phyloP scores from a whole-genome alignment of 2,113 vertebrate genomes.

The Nothoprocta pentlandii region DNA sequence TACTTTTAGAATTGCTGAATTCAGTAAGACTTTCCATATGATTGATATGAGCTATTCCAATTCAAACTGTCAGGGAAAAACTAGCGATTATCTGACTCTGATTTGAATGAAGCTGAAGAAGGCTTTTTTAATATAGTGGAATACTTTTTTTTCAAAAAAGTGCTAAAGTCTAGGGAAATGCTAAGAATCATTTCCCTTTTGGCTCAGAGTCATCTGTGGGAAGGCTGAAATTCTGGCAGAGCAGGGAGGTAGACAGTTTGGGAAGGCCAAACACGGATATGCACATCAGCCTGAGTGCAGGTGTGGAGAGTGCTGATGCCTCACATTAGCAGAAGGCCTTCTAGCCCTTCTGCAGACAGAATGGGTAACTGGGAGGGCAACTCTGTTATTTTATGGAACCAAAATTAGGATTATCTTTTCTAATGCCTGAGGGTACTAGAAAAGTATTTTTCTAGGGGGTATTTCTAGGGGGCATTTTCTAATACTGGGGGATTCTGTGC shows the following conservation, averaged over 20 bases:
- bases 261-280: background rate
- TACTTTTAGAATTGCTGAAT: background rate
- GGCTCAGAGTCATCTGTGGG: background rate
- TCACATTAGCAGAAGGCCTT: rapidly evolving
- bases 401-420: background rate
- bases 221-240: background rate
- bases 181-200: background rate
- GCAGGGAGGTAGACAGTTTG: background rate
- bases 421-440: background rate
- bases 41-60: background rate
- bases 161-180: background rate
- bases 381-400: background rate
- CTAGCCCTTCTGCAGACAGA: background rate
- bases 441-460: no score
- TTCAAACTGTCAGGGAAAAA: background rate
- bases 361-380: background rate
- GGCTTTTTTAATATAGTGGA: background rate
- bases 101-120: background rate
- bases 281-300: background rate
- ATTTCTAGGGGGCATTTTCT: no score
- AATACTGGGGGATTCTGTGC: background rate
- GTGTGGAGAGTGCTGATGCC: background rate
- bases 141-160: background rate
- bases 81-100: background rate
- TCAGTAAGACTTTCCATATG: background rate